Evolutionary conservation across 2,797 vertebrate genomes (phyloP), one percentile per base, ranked within the genome.

Genomic region (Serranus cabrilla): DNA sequence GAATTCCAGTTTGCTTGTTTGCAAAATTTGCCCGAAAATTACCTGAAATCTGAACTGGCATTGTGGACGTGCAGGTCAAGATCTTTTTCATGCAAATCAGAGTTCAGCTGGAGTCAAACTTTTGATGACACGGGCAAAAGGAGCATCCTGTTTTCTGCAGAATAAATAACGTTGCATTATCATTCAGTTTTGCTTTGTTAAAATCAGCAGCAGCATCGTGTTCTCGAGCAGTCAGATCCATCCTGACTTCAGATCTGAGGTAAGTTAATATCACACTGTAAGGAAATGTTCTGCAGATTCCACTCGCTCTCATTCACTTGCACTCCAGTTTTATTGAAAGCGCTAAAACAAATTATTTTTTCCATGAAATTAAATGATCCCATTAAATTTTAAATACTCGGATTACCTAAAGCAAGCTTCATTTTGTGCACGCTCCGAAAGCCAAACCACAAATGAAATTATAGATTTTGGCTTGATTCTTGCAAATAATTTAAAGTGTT

Each of bases 101-200:
- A 59, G 31, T 6, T 5, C 16, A 54, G 8, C 16, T n/a, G 0
- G 34, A 17, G 31, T 71, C 8, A 56, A 71, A 57, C 0, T 31
- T 56, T 23, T 65, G 25, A 78, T 78, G 63, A 34, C 3, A 7
- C 9, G 7, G 4, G 3, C 11, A 34, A 61, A 51, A 31, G 9
- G 7, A 47, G 43, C 57, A 25, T 60, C 58, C 74, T 43, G 37
- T 54, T 66, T 69, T 21, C 23, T 56, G 5, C 17, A 25, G 1
- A 1, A 49, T 71, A 74, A 39, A 71, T 65, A 51, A 37, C 16
- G 46, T 1, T 37, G 27, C 27, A 4, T 47, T 10, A 12, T 13
- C 21, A 9, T 54, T 13, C 21, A 9, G 49, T 37, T 20, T 13
- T 47, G 42, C 17, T 27, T n/a, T 18, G 27, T 50, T 12, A 5